Evolutionary conservation across 2,888 invertebrate species (phyloP), one percentile per base, ranked within the genome.

Genomic region (Rhimphoctona megacephalus): DNA sequence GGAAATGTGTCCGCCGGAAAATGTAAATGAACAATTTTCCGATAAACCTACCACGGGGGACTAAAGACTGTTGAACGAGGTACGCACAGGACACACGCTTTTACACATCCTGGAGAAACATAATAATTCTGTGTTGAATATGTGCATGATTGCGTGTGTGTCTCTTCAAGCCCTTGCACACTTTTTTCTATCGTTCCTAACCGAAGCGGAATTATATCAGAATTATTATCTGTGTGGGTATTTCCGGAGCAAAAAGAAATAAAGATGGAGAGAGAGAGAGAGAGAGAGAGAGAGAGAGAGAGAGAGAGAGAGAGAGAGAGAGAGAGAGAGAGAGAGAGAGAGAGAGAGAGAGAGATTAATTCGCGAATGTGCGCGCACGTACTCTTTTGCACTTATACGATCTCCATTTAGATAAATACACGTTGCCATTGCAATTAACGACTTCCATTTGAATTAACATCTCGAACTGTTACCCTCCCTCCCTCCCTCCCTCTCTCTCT

Each of bases 331-430:
- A 39, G 39, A 69, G 36, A 61, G 17, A 43, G 33, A 61, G 61
- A 73, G 66, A 83, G 39, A 9, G 39, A 39, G 4, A 74, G 36
- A 57, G 67, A 82, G 66, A 88, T 88, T 87, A 85, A 89, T 89
- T 80, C 79, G 61, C 77, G 39, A 77, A 66, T 46, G 76, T 78
- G 85, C 72, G 80, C 80, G 83, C 77, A 72, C 74, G 83, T 77
- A 52, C 76, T 82, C 83, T 87, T 86, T 84, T 86, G 85, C 87
- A 85, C 87, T 86, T 85, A 52, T 70, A 86, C 77, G 89, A 89
- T 88, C 85, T 85, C 80, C 84, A 88, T 89, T 89, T 85, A 89
- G 88, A 89, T 89, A 89, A 85, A 86, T 83, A 85, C 79, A 81
- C 61, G 77, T 85, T 88, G 80, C 85, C 83, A 86, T 88, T 89